Evolutionary conservation across 2,888 invertebrate species (phyloP), one percentile per base, ranked within the genome.

Genomic region (Pollenia angustigena): DNA sequence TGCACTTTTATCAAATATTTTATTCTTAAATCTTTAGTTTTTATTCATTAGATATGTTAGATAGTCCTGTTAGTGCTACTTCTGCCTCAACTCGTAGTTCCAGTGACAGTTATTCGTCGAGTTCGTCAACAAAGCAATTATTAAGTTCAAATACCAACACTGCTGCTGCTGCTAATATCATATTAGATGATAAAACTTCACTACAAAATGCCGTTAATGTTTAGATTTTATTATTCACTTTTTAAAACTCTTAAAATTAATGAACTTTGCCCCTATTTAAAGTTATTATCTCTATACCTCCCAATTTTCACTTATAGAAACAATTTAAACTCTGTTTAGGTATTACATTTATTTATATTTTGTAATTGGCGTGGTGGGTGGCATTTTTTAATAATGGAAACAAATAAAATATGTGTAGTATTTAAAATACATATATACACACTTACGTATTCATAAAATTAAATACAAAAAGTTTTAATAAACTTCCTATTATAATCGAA

Each of bases 31-130:
- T 16, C 50, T 72, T 11, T 23, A 11, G 11, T 23, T 66, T 54
- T 44, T 64, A 48, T 68, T 14, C n/a, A 60, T 4, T 68, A 92
- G 92, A 92, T 87, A 93, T 92, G 92, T 83, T 93, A 79, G 96
- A 96, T 80, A 96, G 96, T 8, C 97, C 97, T 10, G 94, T 96
- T 85, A 95, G 95, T 87, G 95, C 95, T 83, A 93, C 93, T 81
- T 93, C 93, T 54, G 91, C 93, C 6, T 93, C 93, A 14, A 93
- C 93, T 16, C 95, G 97, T 68, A 97, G 97, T 87, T 97, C 97
- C 84, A 96, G 96, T 81, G 97, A 97, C 91, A 97, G 97, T 90
- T 97, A 96, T 93, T 96, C 96, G 90, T 97, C 97, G 9, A 96
- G 96, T 80, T 96, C 96, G n/a, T 97, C 97, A 62, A 96, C 97